Conservation (phyloP, 1,140 invertebrate genomes). For the Eurosta solidaginis region DNA sequence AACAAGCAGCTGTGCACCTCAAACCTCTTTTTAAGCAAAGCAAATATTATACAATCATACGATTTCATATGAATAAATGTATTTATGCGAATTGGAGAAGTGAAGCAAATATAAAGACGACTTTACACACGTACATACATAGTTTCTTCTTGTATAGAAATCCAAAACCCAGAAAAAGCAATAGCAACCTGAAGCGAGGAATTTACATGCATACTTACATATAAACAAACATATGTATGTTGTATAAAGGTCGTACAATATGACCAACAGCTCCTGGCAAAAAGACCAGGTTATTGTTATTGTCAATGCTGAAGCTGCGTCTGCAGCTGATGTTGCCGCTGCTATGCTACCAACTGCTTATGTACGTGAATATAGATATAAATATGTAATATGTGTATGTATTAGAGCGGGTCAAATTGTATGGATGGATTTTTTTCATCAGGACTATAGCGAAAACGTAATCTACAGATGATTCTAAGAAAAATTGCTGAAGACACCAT, state of each 20-base stretch:
- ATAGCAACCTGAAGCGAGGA: background rate
- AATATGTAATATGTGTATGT: no score
- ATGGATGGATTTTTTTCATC: no score
- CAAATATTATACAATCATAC: background rate
- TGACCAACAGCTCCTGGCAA: background rate
- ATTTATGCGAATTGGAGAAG: no score
- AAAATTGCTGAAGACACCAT: no score
- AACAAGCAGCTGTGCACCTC: background rate
- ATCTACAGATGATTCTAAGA: no score
- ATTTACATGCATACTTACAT: background rate
- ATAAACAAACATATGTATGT: no score
- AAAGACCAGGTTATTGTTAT: slow-evolving; percentile 11
- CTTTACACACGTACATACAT: background rate
- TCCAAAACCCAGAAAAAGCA: background rate
- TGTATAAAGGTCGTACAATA: background rate
- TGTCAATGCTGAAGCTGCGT: background rate
- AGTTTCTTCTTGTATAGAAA: background rate
- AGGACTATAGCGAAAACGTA: no score
- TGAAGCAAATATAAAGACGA: background rate
- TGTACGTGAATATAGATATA: background rate
- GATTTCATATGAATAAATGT: no score
- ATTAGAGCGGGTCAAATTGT: no score
- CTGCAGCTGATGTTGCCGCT: slow-evolving; percentile 11
- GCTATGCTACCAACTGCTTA: background rate
- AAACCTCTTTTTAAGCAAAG: background rate